Base-by-base conservation (phyloP, 2,113 vertebrate genomes). In the Ranitomeya imitator region DNA sequence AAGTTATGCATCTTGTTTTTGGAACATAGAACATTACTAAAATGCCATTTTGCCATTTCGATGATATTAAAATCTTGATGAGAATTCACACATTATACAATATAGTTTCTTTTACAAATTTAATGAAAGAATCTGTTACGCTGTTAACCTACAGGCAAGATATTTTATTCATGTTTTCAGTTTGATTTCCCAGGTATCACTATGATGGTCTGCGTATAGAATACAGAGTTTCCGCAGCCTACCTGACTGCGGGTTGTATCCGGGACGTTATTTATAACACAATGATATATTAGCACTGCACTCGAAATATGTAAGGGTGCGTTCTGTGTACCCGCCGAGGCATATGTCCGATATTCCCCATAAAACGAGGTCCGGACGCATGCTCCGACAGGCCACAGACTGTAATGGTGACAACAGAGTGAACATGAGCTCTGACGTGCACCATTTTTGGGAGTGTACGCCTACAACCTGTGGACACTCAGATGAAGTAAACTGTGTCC, bases 121-220 rank as follows among this genome's bases (percentile, higher is more conserved):
- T 26, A 31, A 6, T 15, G 54, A 63, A 61, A 37, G 54, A 59
- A 79, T 59, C 78, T 13, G 19, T 61, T 63, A 15, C 16, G 23
- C 79, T 63, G 9, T 60, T 60, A 55, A 13, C 79, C 19, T 21
- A 21, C 19, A 23, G 19, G 26, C n/a, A 23, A 31, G 55, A 18
- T 63, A 45, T 61, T n/a, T 81, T 45, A 81, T 81, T 63, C 59
- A 61, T 63, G 16, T 31, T 45, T 81, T 81, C 59, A 65, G 31
- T 37, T 63, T 82, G 15, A 45, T 26, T 61, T 83, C n/a, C 59
- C 5, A 79, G 55, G 59, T 11, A 31, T 61, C 18, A 45, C 18
- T 61, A 61, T 81, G 37, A 37, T 37, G 4, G 31, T 60, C 23
- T 18, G 26, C 60, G 14, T 60, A 31, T 61, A 21, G 45, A 54